Base-by-base conservation (phyloP, 1,140 invertebrate genomes). In the Lepidurus couesii region DNA sequence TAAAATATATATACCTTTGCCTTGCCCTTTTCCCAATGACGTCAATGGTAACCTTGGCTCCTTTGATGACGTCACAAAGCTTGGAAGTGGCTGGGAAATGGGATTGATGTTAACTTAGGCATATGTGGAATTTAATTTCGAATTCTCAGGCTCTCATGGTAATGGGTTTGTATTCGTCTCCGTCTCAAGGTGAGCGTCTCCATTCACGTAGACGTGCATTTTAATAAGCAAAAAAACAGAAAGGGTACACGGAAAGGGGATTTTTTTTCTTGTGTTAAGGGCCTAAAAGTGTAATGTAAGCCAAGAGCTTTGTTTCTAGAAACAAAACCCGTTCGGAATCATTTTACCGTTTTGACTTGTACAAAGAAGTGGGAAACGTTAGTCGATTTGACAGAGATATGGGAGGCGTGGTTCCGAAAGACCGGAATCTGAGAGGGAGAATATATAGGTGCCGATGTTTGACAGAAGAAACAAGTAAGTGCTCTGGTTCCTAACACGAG, bases 11-110 rank as follows among this genome's bases (percentile, higher is more conserved):
- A 65, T 65, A 65, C 53, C 21, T 7, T 65, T 65, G 53, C 53
- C 21, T 65, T 65, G 53, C 53, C 9, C 53, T 65, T 65, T 65
- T 21, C 13, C 21, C 53, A 65, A 3, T 65, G 53, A 65, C 53
- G 53, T 65, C 53, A 65, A 65, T 65, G 53, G 53, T 65, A 65
- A 65, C 53, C 53, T 65, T 65, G 53, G 53, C 21, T 65, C 13
- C 53, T 16, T 65, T 65, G 13, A 65, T 65, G 53, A 65, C 53
- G 53, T 65, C 53, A 65, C 4, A 34, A 21, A 1, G 53, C 21
- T 9, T n/a, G 53, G 53, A 65, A 65, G 53, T 21, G 53, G 53
- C 0, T 9, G 16, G 53, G 21, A 1, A 16, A 13, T 65, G 16
- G 21, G 53, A 21, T 21, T 13, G 16, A 65, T n/a, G 34, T 34